Conservation (phyloP, 2,888 invertebrate genomes). For the Apamea sordens region DNA sequence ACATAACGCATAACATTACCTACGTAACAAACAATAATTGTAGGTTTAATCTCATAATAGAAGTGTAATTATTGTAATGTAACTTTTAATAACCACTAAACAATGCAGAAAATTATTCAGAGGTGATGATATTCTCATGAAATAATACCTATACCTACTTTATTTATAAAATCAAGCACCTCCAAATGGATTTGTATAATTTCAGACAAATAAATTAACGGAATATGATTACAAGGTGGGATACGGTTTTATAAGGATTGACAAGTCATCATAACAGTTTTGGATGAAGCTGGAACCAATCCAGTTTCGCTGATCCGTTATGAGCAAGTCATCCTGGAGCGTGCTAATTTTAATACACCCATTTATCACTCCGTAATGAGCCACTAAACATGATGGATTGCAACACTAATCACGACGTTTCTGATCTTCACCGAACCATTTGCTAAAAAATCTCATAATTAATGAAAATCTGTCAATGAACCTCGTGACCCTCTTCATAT, state of each 20-base stretch:
- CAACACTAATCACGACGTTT: conserved; percentile 62
- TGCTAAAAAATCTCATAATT: conserved; percentile 46
- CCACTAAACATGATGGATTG: conserved; percentile 75
- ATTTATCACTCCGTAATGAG: conserved; percentile 79
- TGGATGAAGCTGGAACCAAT: conserved; percentile 34
- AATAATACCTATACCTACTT: conserved; percentile 17
- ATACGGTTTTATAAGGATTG: background rate
- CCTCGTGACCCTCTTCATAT: conserved; percentile 62
- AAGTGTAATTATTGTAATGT: conserved; percentile 16
- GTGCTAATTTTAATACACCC: conserved; percentile 68
- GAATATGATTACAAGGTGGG: background rate
- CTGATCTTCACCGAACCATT: conserved; percentile 33
- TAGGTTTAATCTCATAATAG: background rate
- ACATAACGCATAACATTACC: background rate
- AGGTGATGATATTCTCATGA: conserved; percentile 16
- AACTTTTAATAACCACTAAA: conserved; percentile 26
- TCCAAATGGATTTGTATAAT: conserved; percentile 15
- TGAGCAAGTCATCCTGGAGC: conserved; percentile 44
- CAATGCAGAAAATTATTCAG: conserved; percentile 35
- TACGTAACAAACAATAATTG: background rate
- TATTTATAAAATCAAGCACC: conserved; percentile 30
- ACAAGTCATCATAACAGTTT: conserved; percentile 9
- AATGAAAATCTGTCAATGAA: conserved; percentile 64
- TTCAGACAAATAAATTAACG: conserved; percentile 5
- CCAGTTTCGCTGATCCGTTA: conserved; percentile 65